Conservation (phyloP, 2,888 invertebrate genomes). For the Stomorhina lunata region DNA sequence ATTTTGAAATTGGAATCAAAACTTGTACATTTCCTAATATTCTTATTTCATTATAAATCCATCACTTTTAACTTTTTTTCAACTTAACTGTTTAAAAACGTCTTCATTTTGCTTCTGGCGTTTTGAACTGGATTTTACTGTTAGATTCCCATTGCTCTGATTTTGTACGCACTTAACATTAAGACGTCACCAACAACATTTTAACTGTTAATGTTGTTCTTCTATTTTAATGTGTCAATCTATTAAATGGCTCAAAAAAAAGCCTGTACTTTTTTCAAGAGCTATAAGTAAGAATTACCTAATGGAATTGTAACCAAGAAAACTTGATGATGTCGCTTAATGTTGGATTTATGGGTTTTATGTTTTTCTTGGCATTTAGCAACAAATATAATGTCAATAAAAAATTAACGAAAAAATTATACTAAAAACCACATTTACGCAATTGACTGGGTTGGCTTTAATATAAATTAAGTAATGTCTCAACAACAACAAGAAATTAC, state of each 20-base stretch:
- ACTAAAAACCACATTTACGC: slow-evolving; percentile 32
- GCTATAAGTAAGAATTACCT: slow-evolving; percentile 36
- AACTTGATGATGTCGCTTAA: too few relatives aligned
- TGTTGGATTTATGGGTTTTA: slow-evolving; percentile 17
- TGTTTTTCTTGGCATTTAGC: slow-evolving; percentile 18
- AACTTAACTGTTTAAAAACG: slow-evolving; percentile 8
- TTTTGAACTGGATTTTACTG: slow-evolving; percentile 52
- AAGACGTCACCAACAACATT: slow-evolving; percentile 4
- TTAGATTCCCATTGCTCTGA: slow-evolving; percentile 39
- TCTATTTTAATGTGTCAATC: slow-evolving; percentile 48
- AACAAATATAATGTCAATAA: not conserved
- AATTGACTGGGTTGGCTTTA: too few relatives aligned
- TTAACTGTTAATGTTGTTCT: slow-evolving; percentile 11
- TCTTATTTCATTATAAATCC: not conserved
- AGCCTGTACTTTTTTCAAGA: not conserved
- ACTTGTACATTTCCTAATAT: too few relatives aligned
- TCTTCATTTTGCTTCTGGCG: not conserved
- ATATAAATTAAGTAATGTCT: too few relatives aligned
- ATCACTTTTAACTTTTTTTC: not conserved
- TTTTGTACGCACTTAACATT: slow-evolving; percentile 47
- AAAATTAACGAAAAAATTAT: not conserved
- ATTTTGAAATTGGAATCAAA: too few relatives aligned
- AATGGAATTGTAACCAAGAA: slow-evolving; percentile 12
- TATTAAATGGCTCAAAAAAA: not conserved
- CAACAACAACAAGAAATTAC: too few relatives aligned